phyloP scores from a whole-genome alignment of 2,888 invertebrate genomes.

The Chymomyza fuscimana region DNA sequence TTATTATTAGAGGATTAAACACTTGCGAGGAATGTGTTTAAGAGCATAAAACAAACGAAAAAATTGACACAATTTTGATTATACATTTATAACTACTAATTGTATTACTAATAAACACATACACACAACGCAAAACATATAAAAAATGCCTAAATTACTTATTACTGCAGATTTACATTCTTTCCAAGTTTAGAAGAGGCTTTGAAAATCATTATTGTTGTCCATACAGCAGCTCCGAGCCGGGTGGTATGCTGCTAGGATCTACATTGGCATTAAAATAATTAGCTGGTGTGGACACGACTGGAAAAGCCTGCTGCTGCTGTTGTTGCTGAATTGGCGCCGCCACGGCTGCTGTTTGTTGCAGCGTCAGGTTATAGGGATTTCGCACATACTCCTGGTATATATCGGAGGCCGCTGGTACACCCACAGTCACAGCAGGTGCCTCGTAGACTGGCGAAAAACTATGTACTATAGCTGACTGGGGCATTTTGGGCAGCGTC shows the following conservation, averaged over 20 bases:
- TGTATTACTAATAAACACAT: conserved; percentile 36
- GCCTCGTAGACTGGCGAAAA: conserved; percentile 74
- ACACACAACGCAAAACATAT: conserved; percentile 29
- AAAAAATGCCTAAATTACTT: neutral
- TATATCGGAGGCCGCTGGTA: conserved; percentile 64
- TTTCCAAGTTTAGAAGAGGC: neutral
- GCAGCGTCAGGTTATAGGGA: conserved; percentile 80
- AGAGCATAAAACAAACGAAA: conserved; percentile 38
- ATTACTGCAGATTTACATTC: neutral
- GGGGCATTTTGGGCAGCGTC: conserved; percentile 72
- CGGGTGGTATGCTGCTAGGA: conserved; percentile 81
- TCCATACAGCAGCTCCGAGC: conserved; percentile 84
- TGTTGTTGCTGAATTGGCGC: conserved; percentile 6
- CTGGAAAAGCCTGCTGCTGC: conserved; percentile 71
- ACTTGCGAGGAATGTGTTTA: conserved; percentile 49
- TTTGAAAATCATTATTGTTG: conserved; percentile 64
- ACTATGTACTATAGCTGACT: conserved; percentile 77
- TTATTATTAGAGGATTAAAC: conserved; percentile 31
- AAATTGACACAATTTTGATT: conserved; percentile 33
- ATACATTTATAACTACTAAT: conserved; percentile 31
- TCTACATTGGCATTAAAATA: conserved; percentile 83
- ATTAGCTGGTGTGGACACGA: conserved; percentile 81
- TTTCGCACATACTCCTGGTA: conserved; percentile 78
- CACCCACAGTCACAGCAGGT: conserved; percentile 13
- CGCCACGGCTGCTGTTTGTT: conserved; percentile 38